A percentile compares a stretch with the other conserved stretches of the same genome.
phyloP scores from a whole-genome alignment of 2,888 invertebrate species.

The Pimpla rufipes region DNA sequence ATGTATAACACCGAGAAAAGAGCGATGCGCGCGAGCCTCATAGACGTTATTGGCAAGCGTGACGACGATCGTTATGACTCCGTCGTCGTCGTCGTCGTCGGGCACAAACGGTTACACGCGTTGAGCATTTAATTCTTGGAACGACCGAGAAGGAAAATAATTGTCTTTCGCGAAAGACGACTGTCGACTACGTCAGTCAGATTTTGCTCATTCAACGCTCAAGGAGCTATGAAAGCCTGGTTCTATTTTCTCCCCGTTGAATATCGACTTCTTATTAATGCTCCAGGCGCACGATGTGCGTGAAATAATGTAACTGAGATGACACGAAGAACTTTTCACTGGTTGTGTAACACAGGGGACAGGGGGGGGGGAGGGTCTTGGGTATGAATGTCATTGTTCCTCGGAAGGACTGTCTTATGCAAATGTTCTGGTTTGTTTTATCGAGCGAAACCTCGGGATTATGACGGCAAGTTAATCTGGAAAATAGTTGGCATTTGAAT shows the following conservation, averaged over 20 bases:
- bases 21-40: constrained; percentile 29
- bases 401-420: background rate
- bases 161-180: background rate
- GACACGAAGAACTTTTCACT: constrained; percentile 21
- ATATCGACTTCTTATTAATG: constrained; percentile 47
- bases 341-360: background rate
- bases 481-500: background rate
- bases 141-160: constrained; percentile 53
- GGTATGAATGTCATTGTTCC: background rate
- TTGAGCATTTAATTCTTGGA: constrained; percentile 35
- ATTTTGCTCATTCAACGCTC: constrained; percentile 48
- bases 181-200: background rate
- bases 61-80: constrained; percentile 53
- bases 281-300: background rate
- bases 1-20: constrained; percentile 49
- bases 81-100: constrained; percentile 32
- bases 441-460: background rate
- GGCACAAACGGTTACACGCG: constrained; percentile 32
- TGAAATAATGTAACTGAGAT: background rate
- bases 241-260: constrained; percentile 51
- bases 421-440: background rate
- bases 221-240: constrained; percentile 33
- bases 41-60: constrained; percentile 58
- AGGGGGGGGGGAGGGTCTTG: background rate
- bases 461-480: background rate